phyloP scores from a whole-genome alignment of 2,888 invertebrate species.

The Mythimna vitellina region DNA sequence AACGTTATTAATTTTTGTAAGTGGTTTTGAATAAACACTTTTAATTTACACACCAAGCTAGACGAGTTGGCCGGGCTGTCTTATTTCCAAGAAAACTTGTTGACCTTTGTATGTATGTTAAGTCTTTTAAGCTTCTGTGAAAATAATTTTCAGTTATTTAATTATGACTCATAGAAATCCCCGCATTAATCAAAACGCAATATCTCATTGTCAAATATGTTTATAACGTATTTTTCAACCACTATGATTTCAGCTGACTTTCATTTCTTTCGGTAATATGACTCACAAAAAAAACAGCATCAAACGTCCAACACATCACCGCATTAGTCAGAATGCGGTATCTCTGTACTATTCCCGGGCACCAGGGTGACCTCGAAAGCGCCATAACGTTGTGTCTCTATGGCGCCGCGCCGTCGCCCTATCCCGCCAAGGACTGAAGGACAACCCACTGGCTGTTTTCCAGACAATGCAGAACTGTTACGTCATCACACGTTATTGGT shows the following conservation, averaged over 20 bases:
- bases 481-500: conserved; percentile 64
- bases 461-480: conserved; percentile 76
- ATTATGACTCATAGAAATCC: background rate
- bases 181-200: background rate
- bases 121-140: background rate
- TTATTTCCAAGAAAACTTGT: background rate
- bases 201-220: background rate
- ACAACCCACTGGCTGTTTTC: conserved; percentile 74
- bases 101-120: background rate
- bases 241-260: background rate
- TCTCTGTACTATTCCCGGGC: conserved; percentile 53
- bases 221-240: too few relatives aligned
- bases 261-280: background rate
- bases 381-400: conserved; percentile 65
- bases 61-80: too few relatives aligned
- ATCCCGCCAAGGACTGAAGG: conserved; percentile 73
- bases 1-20: too few relatives aligned
- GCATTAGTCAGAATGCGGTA: conserved; percentile 63
- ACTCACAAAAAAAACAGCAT: conserved; percentile 8
- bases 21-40: too few relatives aligned
- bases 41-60: too few relatives aligned
- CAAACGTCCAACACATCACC: conserved; percentile 28
- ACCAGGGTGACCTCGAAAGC: conserved; percentile 72
- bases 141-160: background rate
- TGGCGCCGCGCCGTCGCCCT: conserved; percentile 77